A percentile compares a stretch with the other conserved stretches of the same genome.
These are phyloP conservation scores for Xiphorhynchus erythropygius DNA, from an alignment of 2,797 vertebrate genomes.

Conservation along the genomic window DNA sequence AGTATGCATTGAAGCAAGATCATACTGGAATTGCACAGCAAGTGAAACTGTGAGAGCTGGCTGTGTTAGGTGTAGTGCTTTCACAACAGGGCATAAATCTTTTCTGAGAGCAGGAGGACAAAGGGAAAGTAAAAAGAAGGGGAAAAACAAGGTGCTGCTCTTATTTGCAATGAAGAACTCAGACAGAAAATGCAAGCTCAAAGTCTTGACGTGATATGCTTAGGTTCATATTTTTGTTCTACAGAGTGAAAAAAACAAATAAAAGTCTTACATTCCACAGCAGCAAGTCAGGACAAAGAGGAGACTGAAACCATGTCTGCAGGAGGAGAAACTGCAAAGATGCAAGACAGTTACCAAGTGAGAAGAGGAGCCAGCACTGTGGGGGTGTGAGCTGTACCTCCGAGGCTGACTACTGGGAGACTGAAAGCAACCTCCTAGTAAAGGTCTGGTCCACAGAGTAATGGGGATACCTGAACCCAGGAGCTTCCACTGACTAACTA, in stretches of 20 bases:
- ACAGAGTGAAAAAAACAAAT: background rate
- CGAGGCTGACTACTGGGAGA: background rate
- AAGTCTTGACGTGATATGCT: conserved; percentile 18
- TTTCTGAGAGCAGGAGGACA: background rate
- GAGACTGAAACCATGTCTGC: conserved; percentile 13
- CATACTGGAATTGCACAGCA: conserved; percentile 46
- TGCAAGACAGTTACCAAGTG: conserved; percentile 3
- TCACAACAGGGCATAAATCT: conserved; percentile 58
- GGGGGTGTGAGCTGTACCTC: background rate
- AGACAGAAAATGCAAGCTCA: conserved; percentile 10
- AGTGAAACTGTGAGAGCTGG: conserved; percentile 45
- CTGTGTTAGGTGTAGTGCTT: conserved; percentile 21
- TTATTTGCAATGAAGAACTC: background rate
- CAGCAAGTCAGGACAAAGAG: conserved; percentile 54
- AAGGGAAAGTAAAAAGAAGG: background rate
- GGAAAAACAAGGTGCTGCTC: background rate
- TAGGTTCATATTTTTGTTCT: conserved; percentile 30
- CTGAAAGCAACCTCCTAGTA: background rate
- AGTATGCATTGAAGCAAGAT: conserved; percentile 52
- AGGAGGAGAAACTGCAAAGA: conserved; percentile 37
- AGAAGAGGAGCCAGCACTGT: background rate
- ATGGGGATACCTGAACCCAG: background rate
- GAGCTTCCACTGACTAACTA: background rate
- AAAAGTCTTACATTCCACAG: conserved; percentile 32
- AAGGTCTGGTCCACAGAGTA: background rate